Conservation (phyloP, 37 sponge, comb jelly and placozoan genomes). For the Mnemiopsis leidyi region DNA sequence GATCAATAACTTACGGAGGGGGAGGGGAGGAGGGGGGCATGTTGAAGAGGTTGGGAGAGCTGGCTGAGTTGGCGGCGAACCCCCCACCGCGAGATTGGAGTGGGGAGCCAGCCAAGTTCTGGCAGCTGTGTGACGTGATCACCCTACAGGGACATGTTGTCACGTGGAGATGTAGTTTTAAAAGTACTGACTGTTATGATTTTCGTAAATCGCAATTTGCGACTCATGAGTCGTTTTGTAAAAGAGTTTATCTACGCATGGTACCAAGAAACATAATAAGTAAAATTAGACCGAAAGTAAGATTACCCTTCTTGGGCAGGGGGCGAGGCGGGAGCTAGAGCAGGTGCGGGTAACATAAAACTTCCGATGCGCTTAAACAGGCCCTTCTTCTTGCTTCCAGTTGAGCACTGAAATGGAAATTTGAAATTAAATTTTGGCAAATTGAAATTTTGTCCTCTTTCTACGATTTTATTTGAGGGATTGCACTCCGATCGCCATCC, state of each 20-base stretch:
- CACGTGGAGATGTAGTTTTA: too few species aligned
- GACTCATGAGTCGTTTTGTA: too few species aligned
- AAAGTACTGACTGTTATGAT: too few species aligned
- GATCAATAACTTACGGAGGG: slow-evolving; percentile 29
- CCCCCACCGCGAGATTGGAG: background rate
- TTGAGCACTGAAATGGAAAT: background rate
- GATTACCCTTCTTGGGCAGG: slow-evolving; percentile 15
- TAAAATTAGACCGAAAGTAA: too few species aligned
- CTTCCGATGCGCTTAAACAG: slow-evolving; percentile 42
- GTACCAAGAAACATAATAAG: background rate
- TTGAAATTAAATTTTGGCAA: too few species aligned
- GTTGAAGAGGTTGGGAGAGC: slow-evolving; percentile 7
- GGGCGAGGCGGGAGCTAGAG: slow-evolving; percentile 16
- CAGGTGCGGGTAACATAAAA: slow-evolving; percentile 24
- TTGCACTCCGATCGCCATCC: too few species aligned
- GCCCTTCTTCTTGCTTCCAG: slow-evolving; percentile 39
- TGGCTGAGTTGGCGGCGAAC: background rate
- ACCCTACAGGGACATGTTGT: slow-evolving; percentile 16
- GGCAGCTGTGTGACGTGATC: slow-evolving; percentile 18
- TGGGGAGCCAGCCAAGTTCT: background rate
- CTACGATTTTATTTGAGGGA: too few species aligned
- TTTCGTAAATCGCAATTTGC: too few species aligned
- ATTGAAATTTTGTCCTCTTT: too few species aligned
- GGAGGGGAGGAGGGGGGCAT: slow-evolving; percentile 15
- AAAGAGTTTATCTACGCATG: too few species aligned